Evolutionary conservation across 2,113 vertebrate genomes (phyloP).

Genomic region (Glaucomys volans): DNA sequence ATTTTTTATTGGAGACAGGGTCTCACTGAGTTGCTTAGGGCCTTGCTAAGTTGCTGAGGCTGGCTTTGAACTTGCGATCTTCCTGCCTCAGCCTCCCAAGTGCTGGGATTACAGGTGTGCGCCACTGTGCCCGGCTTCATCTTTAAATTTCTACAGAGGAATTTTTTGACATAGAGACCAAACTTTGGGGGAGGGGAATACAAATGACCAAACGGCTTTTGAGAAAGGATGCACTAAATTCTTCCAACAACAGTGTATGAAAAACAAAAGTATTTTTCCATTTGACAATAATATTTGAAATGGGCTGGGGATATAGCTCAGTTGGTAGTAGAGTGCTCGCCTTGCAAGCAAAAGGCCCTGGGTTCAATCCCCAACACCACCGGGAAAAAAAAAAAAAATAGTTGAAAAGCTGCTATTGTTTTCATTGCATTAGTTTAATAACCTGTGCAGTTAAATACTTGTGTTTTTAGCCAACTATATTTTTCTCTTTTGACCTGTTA

Average conservation of each 20-base stretch:
- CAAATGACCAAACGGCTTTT: not conserved
- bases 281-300: constrained; percentile 5
- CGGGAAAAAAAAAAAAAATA: no score
- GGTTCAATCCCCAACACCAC: no score
- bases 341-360: no score
- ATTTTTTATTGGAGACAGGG: no score
- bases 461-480: not conserved
- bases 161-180: not conserved
- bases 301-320: no score
- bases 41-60: no score
- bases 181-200: not conserved
- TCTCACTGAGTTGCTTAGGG: no score
- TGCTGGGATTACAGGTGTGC: no score
- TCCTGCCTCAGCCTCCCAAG: no score
- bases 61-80: no score
- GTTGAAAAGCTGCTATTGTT: not conserved
- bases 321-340: no score
- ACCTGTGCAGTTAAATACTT: not conserved
- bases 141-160: constrained; percentile 29
- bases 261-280: constrained; percentile 44
- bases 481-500: constrained; percentile 40
- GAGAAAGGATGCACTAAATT: constrained; percentile 14
- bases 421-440: constrained; percentile 27
- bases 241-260: not conserved
- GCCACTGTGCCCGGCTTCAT: not conserved